Percentiles rank a stretch among this genome's conserved stretches.
phyloP scores from a whole-genome alignment of 2,888 invertebrate species.

The Piscicola geometra region DNA sequence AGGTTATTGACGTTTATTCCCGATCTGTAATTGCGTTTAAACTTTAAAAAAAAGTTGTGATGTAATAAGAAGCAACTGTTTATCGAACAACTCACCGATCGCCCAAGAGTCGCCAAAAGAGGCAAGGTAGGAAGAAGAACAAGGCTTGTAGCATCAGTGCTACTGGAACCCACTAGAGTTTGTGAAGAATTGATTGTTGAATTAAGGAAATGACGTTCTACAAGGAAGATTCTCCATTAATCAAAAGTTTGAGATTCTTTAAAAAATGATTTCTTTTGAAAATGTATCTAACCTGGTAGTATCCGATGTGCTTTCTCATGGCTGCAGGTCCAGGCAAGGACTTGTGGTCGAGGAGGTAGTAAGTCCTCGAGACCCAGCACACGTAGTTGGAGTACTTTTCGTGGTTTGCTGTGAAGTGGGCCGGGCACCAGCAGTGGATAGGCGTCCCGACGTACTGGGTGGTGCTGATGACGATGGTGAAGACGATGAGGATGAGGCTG shows the following conservation, averaged over 20 bases:
- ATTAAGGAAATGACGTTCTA: background rate
- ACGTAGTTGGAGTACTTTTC: constrained; percentile 44
- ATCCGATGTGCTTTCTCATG: constrained; percentile 38
- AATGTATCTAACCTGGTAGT: constrained; percentile 46
- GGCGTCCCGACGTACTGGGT: constrained; percentile 55
- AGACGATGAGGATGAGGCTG: constrained; percentile 52
- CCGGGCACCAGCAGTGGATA: constrained; percentile 56
- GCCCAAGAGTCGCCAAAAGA: constrained; percentile 56
- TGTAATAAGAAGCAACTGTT: background rate
- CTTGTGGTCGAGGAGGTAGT: constrained; percentile 39
- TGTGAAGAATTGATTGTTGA: too few species aligned
- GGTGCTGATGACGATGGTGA: constrained; percentile 54
- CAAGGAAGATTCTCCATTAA: background rate
- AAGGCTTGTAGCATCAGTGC: constrained; percentile 58
- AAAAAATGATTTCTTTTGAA: background rate
- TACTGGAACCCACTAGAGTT: constrained; percentile 56
- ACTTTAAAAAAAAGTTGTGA: background rate
- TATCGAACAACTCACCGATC: constrained; percentile 39
- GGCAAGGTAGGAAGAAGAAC: constrained; percentile 58
- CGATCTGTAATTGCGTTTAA: constrained; percentile 16
- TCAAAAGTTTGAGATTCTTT: too few species aligned
- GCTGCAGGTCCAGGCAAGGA: constrained; percentile 33
- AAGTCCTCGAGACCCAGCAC: constrained; percentile 45
- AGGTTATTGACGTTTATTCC: constrained; percentile 41
- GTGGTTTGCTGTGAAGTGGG: constrained; percentile 44